Conservation (phyloP, 2,888 invertebrate genomes). For the Neoscelio sp. region DNA sequence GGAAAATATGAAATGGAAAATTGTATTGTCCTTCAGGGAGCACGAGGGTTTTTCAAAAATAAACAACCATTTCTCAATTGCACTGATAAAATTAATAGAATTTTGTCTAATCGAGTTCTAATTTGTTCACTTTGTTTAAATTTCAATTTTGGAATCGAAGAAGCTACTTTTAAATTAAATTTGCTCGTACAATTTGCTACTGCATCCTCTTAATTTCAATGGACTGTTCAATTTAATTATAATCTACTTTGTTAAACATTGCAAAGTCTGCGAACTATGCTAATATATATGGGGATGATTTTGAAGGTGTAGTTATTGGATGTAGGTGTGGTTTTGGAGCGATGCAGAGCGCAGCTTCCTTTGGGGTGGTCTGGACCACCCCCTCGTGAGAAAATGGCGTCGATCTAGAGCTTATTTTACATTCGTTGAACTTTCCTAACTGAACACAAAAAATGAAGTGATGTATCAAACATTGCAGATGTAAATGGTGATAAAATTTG, state of each 20-base stretch:
- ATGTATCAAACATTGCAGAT: too few relatives aligned
- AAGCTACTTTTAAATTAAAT: too few relatives aligned
- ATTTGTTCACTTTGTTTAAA: too few relatives aligned
- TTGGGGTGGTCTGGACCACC: conserved; percentile 64
- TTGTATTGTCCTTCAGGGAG: conserved; percentile 22
- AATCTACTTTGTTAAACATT: not conserved
- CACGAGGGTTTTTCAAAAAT: not conserved
- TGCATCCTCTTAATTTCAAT: too few relatives aligned
- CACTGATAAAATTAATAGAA: too few relatives aligned
- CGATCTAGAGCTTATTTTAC: conserved; percentile 16
- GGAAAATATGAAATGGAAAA: conserved; percentile 37
- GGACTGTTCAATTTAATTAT: too few relatives aligned
- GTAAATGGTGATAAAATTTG: too few relatives aligned
- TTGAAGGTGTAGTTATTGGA: not conserved
- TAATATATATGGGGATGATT: not conserved
- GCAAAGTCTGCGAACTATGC: not conserved
- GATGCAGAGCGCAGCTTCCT: conserved; percentile 63
- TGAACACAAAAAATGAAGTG: too few relatives aligned
- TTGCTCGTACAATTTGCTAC: too few relatives aligned
- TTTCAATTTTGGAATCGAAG: too few relatives aligned
- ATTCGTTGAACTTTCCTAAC: conserved; percentile 52
- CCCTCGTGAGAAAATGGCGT: conserved; percentile 65
- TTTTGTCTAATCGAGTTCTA: too few relatives aligned
- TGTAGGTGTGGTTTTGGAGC: conserved; percentile 62
- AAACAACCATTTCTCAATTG: too few relatives aligned